Evolutionary conservation across 92 coral and sea anemone species (phyloP), one percentile per base, ranked within the genome.

Genomic region (Parazoanthus swiftii): DNA sequence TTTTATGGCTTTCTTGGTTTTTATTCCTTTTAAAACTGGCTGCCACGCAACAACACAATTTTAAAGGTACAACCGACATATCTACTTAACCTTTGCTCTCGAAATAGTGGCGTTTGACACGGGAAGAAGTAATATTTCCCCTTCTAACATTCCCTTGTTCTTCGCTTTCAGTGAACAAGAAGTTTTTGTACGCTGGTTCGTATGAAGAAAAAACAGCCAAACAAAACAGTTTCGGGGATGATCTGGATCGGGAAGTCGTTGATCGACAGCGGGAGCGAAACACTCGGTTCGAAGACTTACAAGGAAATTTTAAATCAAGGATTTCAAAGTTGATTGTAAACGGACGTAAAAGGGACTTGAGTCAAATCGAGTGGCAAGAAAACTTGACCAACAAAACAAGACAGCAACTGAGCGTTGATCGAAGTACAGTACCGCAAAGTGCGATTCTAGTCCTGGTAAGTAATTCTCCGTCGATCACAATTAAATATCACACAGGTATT

Each of bases 381-480:
- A 84, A 72, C 0, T 48, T 84, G 26, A 84, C 74, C 74, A 79
- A 33, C 58, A 25, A n/a, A 51, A 81, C 87, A 48, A 48, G 68
- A 84, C 78, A 67, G 38, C 29, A 72, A 46, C 9, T 71, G 13
- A 37, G 80, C 13, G 65, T 9, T n/a, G 76, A 82, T 39, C 76
- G 86, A 39, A 66, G 8, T 9, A 82, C 63, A 39, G 79, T 89
- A 86, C 92, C 94, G 82, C 88, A 92, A 59, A 90, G 87, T 67
- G 94, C 90, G 84, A 89, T 95, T 86, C 85, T 95, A 92, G 95
- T 95, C 5, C 71, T 95, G 94, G 98, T 95, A 81, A 89, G 98
- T 93, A 74, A 26, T 58, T 36, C 74, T 25, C 42, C 75, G 48
- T 35, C 67, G 20, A 39, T 76, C 3, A 76, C 5, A 3, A 18